Evolutionary conservation across 2,888 invertebrate species (phyloP), one percentile per base, ranked within the genome.

Genomic region (Prosapia bicincta): DNA sequence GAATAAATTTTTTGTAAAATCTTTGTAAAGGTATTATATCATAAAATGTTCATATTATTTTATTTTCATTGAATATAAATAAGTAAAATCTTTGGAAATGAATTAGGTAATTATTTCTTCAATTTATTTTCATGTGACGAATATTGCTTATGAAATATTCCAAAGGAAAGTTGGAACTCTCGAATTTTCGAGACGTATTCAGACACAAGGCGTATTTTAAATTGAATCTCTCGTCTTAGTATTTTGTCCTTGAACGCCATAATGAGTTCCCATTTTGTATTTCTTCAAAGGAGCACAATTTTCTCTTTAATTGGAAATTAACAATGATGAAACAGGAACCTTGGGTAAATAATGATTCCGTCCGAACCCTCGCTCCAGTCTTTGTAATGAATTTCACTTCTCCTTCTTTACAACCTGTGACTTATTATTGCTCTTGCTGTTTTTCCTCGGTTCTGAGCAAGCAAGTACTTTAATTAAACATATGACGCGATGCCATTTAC

Each of bases 281-380:
- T 74, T 74, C 74, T 74, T 74, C 74, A 74, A 74, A 74, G 74
- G 74, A 74, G 74, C 74, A 74, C 74, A 69, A 74, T 74, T 74
- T 69, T 74, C 74, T 69, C 74, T 74, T 74, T 74, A 74, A 74
- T 74, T 74, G 74, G 74, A 74, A 74, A 74, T 74, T 74, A 74
- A 74, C 74, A 74, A 74, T 74, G 74, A 74, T 74, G 74, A 69
- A 74, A 69, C 69, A 74, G 69, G 69, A 74, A 65, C 43, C 68
- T 68, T 69, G 7, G 24, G 74, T 65, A 69, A 74, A 74, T 74
- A 74, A 74, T 69, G 74, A 74, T 30, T 74, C 69, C 38, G 69
- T 67, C 69, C 74, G 38, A 65, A 66, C 69, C 68, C 30, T 69
- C 20, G 69, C 28, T 65, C 26, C 13, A 25, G 54, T 20, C 38